Evolutionary conservation across 92 coral and sea anemone species (phyloP).

Genomic region (Porites rus): DNA sequence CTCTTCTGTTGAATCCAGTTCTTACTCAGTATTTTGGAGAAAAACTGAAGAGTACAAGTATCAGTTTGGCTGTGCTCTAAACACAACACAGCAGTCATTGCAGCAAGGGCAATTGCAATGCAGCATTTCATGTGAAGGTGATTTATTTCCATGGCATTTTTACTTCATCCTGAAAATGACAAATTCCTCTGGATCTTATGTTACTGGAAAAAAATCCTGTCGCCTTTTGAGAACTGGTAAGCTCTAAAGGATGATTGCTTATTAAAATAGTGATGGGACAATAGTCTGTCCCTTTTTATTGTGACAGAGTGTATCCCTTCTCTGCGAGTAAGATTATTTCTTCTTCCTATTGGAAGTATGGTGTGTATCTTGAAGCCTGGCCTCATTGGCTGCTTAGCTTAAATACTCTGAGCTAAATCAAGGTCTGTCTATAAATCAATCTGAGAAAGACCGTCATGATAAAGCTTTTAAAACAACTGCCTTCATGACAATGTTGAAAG

Average conservation of each 20-base stretch:
- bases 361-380: too few relatives aligned
- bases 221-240: slow-evolving; percentile 11
- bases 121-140: not conserved
- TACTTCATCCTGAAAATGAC: slow-evolving; percentile 23
- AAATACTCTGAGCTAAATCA: too few relatives aligned
- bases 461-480: too few relatives aligned
- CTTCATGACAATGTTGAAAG: too few relatives aligned
- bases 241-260: not conserved
- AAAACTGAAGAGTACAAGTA: not conserved
- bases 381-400: too few relatives aligned
- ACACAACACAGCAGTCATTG: not conserved
- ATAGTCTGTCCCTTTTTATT: too few relatives aligned
- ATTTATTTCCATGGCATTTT: not conserved
- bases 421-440: too few relatives aligned
- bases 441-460: too few relatives aligned
- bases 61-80: slow-evolving; percentile 25
- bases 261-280: too few relatives aligned
- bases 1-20: not conserved
- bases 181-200: slow-evolving; percentile 22
- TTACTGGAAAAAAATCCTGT: not conserved
- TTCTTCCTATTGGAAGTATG: too few relatives aligned
- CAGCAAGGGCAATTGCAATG: slow-evolving; percentile 16
- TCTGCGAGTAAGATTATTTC: too few relatives aligned
- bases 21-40: not conserved
- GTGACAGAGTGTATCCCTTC: too few relatives aligned